Percentiles rank a stretch among this genome's conserved stretches.
phyloP scores from a whole-genome alignment of 37 sponge, comb jelly and placozoan genomes.

The Beroe forskalii region DNA sequence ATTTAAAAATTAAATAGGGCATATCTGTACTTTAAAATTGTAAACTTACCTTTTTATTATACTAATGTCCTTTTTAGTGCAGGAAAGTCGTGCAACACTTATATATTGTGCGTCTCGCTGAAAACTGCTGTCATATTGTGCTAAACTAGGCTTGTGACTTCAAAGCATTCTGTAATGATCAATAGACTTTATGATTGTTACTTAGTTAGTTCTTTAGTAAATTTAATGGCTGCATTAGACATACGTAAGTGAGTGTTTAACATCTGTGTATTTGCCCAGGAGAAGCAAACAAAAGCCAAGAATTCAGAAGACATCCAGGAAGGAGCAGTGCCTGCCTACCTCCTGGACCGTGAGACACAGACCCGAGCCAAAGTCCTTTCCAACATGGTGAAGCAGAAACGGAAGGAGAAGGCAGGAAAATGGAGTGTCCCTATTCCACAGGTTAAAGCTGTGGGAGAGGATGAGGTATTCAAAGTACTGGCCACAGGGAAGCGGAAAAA shows the following conservation, averaged over 20 bases:
- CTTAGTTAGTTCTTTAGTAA: too few relatives aligned
- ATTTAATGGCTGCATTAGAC: too few relatives aligned
- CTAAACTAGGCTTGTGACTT: too few relatives aligned
- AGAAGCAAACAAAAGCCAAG: constrained; percentile 81
- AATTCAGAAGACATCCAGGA: constrained; percentile 80
- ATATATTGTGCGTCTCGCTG: too few relatives aligned
- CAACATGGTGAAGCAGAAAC: constrained; percentile 98
- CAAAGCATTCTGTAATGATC: too few relatives aligned
- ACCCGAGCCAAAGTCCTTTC: constrained; percentile 90
- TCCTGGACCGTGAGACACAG: constrained; percentile 96
- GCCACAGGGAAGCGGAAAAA: constrained; percentile 87
- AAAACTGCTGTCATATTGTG: too few relatives aligned
- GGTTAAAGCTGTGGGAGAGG: constrained; percentile 90
- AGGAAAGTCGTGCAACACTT: too few relatives aligned
- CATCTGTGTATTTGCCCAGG: background rate
- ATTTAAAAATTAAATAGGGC: too few relatives aligned
- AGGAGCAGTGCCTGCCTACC: constrained; percentile 97
- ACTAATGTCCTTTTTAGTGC: too few relatives aligned
- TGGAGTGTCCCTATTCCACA: constrained; percentile 99
- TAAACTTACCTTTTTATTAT: too few relatives aligned
- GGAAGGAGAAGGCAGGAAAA: constrained; percentile 99
- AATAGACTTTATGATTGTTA: too few relatives aligned
- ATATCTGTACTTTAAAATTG: too few relatives aligned
- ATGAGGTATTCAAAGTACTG: constrained; percentile 92
- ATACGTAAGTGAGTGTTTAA: background rate